phyloP scores from a whole-genome alignment of 2,888 invertebrate species.

The Parochlus steinenii region DNA sequence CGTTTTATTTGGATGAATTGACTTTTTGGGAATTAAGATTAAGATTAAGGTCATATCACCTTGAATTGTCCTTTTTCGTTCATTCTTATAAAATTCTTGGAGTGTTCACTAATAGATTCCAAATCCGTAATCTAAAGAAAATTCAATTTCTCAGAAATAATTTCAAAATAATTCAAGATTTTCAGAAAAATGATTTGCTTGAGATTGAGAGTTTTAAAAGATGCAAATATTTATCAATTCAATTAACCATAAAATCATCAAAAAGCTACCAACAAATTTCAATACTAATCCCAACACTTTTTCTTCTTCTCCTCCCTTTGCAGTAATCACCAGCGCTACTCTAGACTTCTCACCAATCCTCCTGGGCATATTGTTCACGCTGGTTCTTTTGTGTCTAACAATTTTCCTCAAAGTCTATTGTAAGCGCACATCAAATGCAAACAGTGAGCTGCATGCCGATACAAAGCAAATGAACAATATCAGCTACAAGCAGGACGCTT shows the following conservation, averaged over 20 bases:
- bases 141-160: background rate
- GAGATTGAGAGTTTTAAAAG: background rate
- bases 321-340: conserved; percentile 10
- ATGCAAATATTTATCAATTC: background rate
- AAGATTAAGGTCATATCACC: no score
- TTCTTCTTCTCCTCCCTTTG: conserved; percentile 2
- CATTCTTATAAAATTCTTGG: no score
- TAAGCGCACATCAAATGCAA: conserved; percentile 5
- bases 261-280: no score
- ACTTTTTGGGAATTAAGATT: conserved; percentile 1
- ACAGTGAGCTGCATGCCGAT: conserved; percentile 3
- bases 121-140: no score
- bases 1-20: conserved; percentile 14
- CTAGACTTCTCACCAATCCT: conserved; percentile 24
- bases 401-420: conserved; percentile 14
- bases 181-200: background rate
- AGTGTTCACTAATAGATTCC: no score
- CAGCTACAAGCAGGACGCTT: conserved; percentile 7
- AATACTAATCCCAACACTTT: background rate
- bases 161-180: background rate
- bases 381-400: conserved; percentile 13
- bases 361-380: conserved; percentile 29
- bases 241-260: background rate
- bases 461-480: conserved; percentile 4
- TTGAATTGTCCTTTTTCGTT: no score